Percentiles rank a stretch among this genome's conserved stretches.
Conservation (phyloP, 92 coral and sea anemone species). For the Pocillopora grandis region DNA sequence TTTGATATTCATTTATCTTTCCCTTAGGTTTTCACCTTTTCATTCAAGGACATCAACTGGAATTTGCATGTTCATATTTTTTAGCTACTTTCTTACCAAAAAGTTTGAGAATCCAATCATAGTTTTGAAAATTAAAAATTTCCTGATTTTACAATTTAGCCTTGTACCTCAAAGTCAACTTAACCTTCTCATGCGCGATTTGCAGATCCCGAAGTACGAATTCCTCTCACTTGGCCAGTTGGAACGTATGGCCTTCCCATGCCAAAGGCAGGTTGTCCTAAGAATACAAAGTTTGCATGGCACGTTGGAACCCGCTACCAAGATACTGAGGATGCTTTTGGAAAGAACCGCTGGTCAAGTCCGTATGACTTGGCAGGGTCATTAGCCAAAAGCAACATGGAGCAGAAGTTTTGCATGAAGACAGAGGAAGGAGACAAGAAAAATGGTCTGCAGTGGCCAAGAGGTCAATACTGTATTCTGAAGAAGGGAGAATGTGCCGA, state of each 20-base stretch:
- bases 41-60: too few species aligned
- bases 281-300: slow-evolving; percentile 44
- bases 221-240: slow-evolving; percentile 59
- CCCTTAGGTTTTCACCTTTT: too few species aligned
- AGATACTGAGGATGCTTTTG: slow-evolving; percentile 38
- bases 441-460: slow-evolving; percentile 24
- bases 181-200: neutral
- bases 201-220: neutral
- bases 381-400: slow-evolving; percentile 21
- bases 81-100: too few species aligned
- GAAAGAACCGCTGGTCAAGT: slow-evolving; percentile 26
- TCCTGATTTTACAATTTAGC: too few species aligned
- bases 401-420: slow-evolving; percentile 57
- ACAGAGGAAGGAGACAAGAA: slow-evolving; percentile 15
- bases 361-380: slow-evolving; percentile 39
- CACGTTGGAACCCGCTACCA: slow-evolving; percentile 50
- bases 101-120: too few species aligned
- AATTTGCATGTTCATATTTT: too few species aligned
- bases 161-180: too few species aligned
- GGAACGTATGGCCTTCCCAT: slow-evolving; percentile 68
- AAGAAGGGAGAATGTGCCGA: slow-evolving; percentile 56
- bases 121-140: too few species aligned
- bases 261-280: slow-evolving; percentile 55
- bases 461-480: slow-evolving; percentile 59
- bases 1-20: too few species aligned